Percentiles rank a stretch among this genome's conserved stretches.
Evolutionary conservation across 1,140 invertebrate species (phyloP).

Genomic region (Pinna nobilis): DNA sequence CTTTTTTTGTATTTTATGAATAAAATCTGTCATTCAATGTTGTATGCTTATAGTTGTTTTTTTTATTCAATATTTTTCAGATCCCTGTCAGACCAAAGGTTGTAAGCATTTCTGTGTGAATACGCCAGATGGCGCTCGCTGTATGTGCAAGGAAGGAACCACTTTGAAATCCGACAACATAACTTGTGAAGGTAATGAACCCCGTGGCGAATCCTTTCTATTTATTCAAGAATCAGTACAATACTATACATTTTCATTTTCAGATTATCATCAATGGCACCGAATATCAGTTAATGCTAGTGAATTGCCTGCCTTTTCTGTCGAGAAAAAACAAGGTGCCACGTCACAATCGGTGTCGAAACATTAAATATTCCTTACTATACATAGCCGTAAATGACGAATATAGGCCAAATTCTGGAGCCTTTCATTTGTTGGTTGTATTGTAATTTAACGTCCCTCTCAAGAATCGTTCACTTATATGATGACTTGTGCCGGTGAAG

Average conservation of each 20-base stretch:
- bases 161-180: background rate
- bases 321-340: too few relatives aligned
- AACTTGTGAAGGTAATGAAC: slow-evolving; percentile 12
- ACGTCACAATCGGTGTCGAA: too few relatives aligned
- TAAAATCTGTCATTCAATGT: too few relatives aligned
- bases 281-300: background rate
- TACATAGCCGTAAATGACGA: too few relatives aligned
- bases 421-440: too few relatives aligned
- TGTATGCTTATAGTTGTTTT: too few relatives aligned
- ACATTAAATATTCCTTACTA: too few relatives aligned
- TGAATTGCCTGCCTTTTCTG: background rate
- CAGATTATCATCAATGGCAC: background rate
- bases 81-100: slow-evolving; percentile 2
- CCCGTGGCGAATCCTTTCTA: background rate
- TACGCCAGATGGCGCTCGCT: slow-evolving; percentile 2
- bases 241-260: background rate
- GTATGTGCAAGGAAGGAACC: slow-evolving; percentile 12
- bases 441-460: too few relatives aligned
- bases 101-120: slow-evolving; percentile 11
- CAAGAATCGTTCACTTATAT: too few relatives aligned
- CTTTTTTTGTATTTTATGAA: too few relatives aligned
- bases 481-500: too few relatives aligned
- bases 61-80: background rate
- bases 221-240: background rate
- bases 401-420: too few relatives aligned